Base-by-base conservation (phyloP, 2,113 vertebrate genomes). In the Phalacrocorax aristotelis region DNA sequence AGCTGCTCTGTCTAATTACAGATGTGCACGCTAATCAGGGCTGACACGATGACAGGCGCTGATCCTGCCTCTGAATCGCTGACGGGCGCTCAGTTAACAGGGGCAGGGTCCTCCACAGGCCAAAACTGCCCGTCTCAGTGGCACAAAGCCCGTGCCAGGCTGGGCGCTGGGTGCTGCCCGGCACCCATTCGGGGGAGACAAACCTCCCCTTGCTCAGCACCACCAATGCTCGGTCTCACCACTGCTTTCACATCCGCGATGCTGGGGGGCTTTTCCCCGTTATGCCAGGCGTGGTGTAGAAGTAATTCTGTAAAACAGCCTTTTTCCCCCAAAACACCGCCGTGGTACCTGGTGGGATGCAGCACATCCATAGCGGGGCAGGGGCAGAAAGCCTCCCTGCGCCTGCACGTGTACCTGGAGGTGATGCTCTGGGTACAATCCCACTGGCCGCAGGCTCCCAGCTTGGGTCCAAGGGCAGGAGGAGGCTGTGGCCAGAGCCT, bases 1-100 rank as follows among this genome's bases (percentile, higher is more conserved):
- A 92, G 94, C 85, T 86, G 83, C 89, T 91, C 78, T 7, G 3
- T 77, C 97, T 97, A 84, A 96, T 96, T 96, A 92, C 96, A 96
- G 97, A 93, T 80, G 83, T 52, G 90, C 34, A 11, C 6, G 0
- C 85, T 91, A 81, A 96, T 94, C 87, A 51, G 87, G 90, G 94
- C 91, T 42, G 46, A 83, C 93, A 91, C 72, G 5, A 42, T 29
- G 88, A 90, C 95, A 86, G 90, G 95, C 55, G 62, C 69, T 20
- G 30, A 83, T 75, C 83, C 84, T 87, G 71, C 69, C n/a, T 78
- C 85, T 32, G 36, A 89, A 57, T 25, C 66, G 49, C 52, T 93
- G 82, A 62, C 15, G 87, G 88, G 90, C 1, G 7, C 84, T 70
- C 87, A 15, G 61, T 27, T 69, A 93, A 93, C 54, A 9, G 3